Evolutionary conservation across 2,797 vertebrate species (phyloP), one percentile per base, ranked within the genome.

Genomic region (Harpagifer antarcticus): DNA sequence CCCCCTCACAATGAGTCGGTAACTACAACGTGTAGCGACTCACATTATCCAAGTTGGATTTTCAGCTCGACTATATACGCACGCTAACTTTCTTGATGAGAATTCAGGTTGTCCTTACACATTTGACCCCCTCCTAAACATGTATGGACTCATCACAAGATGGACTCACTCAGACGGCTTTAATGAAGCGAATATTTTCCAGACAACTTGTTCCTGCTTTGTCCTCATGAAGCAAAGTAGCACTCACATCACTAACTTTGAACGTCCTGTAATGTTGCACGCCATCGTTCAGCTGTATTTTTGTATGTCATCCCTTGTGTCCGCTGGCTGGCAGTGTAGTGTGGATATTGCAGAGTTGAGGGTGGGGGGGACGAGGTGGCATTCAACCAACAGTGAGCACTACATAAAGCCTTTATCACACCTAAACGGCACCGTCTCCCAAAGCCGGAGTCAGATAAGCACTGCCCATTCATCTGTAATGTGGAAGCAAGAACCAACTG

Each of bases 341-440:
- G 81, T 82, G 82, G 84, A 88, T 85, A 76, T 79, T 77, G 80
- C 76, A n/a, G 79, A 61, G 68, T 72, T 59, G 78, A 84, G 72
- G 80, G 80, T 69, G 57, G 72, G 66, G 71, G 33, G 84, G 73
- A 81, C 78, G 82, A 86, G 81, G 82, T 75, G 81, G 84, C 83
- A 85, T 91, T 90, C 88, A 86, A 84, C 83, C 90, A 85, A 90
- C 86, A 86, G 90, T 92, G 90, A 88, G 87, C 82, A 48, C 79
- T 91, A 90, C 87, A 89, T 88, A 92, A 91, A 93, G 92, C 86
- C 87, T 93, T 95, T 93, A 93, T 94, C 92, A 91, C 89, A 90
- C 91, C 91, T 94, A 93, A 93, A 93, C 73, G 86, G 80, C 89
- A 89, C 79, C 59, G 79, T 91, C 91, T 92, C 89, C 90, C 83